Percentiles rank a stretch among this genome's conserved stretches.
These are phyloP conservation scores for Drosophila meridionalis DNA, from an alignment of 2,888 invertebrate genomes.

Conservation along the genomic window DNA sequence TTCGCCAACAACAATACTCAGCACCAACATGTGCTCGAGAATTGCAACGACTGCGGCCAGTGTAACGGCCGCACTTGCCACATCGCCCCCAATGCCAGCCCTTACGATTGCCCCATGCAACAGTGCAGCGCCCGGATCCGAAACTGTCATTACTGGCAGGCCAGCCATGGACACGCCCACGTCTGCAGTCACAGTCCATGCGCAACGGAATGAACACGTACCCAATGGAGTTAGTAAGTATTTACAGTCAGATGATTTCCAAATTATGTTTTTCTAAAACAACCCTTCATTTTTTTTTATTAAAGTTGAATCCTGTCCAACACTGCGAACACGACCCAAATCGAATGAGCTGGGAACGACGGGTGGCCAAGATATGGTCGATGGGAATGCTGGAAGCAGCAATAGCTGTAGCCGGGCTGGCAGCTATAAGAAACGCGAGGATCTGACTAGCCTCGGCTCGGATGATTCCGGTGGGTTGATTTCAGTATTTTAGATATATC, in stretches of 20 bases:
- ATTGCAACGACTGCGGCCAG: slow-evolving; percentile 83
- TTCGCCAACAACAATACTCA: slow-evolving; percentile 85
- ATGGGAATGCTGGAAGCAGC: slow-evolving; percentile 46
- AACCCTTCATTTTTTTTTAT: not conserved
- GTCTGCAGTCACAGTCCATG: slow-evolving; percentile 34
- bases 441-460: slow-evolving; percentile 87
- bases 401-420: slow-evolving; percentile 63
- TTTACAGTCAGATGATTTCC: not conserved
- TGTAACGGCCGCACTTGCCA: slow-evolving; percentile 82
- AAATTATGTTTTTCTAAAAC: not conserved
- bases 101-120: slow-evolving; percentile 42
- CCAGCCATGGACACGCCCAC: slow-evolving; percentile 13
- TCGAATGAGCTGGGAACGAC: slow-evolving; percentile 64
- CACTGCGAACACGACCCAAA: slow-evolving; percentile 76
- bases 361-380: slow-evolving; percentile 50
- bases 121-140: slow-evolving; percentile 25
- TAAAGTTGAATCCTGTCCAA: slow-evolving; percentile 73
- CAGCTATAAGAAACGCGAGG: slow-evolving; percentile 85
- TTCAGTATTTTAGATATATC: not conserved
- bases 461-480: slow-evolving; percentile 86
- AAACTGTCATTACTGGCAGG: slow-evolving; percentile 25
- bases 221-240: slow-evolving; percentile 60
- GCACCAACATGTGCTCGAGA: slow-evolving; percentile 85
- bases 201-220: slow-evolving; percentile 38
- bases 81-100: slow-evolving; percentile 71